Conservation (phyloP, 1,140 invertebrate species). For the Prorops nasuta region DNA sequence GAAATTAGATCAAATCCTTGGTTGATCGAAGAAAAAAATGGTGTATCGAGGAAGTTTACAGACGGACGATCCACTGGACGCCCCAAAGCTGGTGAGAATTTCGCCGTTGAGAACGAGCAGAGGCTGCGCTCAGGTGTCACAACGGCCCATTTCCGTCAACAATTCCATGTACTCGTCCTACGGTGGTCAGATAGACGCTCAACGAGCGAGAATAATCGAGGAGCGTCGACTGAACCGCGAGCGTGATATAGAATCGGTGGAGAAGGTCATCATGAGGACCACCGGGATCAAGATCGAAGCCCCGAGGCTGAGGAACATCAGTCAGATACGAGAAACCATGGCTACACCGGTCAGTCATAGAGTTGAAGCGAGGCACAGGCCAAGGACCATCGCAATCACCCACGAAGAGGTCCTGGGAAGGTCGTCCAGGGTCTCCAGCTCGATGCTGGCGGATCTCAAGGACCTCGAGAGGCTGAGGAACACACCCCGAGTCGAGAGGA, state of each 20-base stretch:
- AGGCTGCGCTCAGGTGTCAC: background rate
- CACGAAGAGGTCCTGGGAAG: constrained; percentile 8
- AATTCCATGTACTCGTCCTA: background rate
- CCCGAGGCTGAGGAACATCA: constrained; percentile 44
- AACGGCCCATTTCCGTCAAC: constrained; percentile 1
- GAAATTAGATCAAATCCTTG: background rate
- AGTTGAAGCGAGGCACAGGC: constrained; percentile 5
- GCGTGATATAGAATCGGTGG: constrained; percentile 36
- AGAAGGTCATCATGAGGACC: constrained; percentile 33
- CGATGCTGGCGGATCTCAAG: constrained; percentile 40
- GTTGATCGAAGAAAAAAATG: constrained; percentile 23
- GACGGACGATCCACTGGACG: constrained; percentile 38
- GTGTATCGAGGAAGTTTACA: constrained; percentile 41
- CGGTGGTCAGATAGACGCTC: constrained; percentile 28
- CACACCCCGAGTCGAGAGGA: constrained; percentile 29
- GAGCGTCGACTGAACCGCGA: constrained; percentile 35
- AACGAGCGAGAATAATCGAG: constrained; percentile 35
- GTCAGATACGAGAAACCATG: constrained; percentile 43
- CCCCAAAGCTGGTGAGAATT: constrained; percentile 35
- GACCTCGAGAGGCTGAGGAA: constrained; percentile 43
- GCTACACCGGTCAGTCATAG: constrained; percentile 14
- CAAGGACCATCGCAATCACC: constrained; percentile 11
- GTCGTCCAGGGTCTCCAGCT: constrained; percentile 6
- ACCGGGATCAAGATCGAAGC: constrained; percentile 36
- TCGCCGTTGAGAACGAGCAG: constrained; percentile 34